Conservation (phyloP, 2,888 invertebrate species). For the Andrena trimmerana region DNA sequence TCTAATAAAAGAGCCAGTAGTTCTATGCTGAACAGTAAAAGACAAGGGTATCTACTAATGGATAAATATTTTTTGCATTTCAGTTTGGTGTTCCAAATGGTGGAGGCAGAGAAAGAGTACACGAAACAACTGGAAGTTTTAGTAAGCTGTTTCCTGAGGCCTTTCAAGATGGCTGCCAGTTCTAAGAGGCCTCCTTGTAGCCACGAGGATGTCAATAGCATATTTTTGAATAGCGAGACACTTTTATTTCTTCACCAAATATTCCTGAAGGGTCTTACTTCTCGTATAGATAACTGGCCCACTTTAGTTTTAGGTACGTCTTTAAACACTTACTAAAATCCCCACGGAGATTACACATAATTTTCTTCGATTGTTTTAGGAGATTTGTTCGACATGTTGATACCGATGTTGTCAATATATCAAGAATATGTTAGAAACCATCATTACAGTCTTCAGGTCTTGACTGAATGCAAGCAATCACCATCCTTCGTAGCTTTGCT, state of each 20-base stretch:
- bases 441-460: constrained; percentile 96
- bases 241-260: constrained; percentile 97
- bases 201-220: constrained; percentile 97
- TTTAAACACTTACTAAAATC: neutral
- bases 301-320: constrained; percentile 94
- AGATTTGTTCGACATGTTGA: constrained; percentile 97
- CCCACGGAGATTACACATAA: neutral
- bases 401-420: constrained; percentile 97
- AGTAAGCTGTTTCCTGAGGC: constrained; percentile 94
- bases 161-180: constrained; percentile 97
- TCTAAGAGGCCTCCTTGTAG: constrained; percentile 96
- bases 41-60: neutral
- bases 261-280: constrained; percentile 96
- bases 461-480: constrained; percentile 96
- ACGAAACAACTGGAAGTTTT: constrained; percentile 95
- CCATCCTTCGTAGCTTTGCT: constrained; percentile 92
- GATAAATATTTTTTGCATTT: constrained; percentile 21
- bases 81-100: constrained; percentile 95
- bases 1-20: too few relatives aligned
- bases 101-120: constrained; percentile 97
- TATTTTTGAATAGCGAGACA: constrained; percentile 96
- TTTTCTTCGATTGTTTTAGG: constrained; percentile 86
- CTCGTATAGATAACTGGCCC: constrained; percentile 97
- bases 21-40: too few relatives aligned
- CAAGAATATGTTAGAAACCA: constrained; percentile 98